Conservation (phyloP, 2,888 invertebrate species). For the Sarcophaga carnaria region DNA sequence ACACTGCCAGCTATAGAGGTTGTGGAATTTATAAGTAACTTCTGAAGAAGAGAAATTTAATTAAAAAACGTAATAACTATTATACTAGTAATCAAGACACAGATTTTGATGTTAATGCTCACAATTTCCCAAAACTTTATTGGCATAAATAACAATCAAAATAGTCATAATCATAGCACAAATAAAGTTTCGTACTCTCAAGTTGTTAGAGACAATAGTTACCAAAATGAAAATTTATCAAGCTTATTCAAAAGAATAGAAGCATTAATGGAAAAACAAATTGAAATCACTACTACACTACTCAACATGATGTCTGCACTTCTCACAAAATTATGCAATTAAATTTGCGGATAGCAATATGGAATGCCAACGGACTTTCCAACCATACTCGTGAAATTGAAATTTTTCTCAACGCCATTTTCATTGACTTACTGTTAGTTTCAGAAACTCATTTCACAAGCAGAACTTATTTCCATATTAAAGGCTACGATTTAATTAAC, state of each 20-base stretch:
- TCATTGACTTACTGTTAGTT: conserved; percentile 8
- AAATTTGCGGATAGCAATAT: too few relatives aligned
- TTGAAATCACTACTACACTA: background rate
- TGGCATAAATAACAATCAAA: background rate
- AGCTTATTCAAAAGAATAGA: conserved; percentile 22
- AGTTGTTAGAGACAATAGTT: conserved; percentile 1
- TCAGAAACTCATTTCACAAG: conserved; percentile 38
- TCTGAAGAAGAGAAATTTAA: conserved; percentile 15
- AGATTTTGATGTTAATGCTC: conserved; percentile 9
- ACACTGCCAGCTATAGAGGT: background rate
- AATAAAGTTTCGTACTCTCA: conserved; percentile 26
- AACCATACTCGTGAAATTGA: conserved; percentile 40
- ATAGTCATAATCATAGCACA: background rate
- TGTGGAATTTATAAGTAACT: conserved; percentile 31
- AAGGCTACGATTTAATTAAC: too few relatives aligned
- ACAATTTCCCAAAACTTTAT: conserved; percentile 29
- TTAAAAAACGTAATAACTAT: conserved; percentile 3
- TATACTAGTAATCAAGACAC: background rate
- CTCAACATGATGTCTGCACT: background rate
- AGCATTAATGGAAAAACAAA: conserved; percentile 1
- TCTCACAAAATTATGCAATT: background rate
- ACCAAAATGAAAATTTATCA: conserved; percentile 17
- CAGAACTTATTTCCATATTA: too few relatives aligned
- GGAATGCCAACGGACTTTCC: conserved; percentile 1
- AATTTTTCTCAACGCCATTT: too few relatives aligned